phyloP scores from a whole-genome alignment of 2,113 vertebrate species.

The Tragelaphus strepsiceros region DNA sequence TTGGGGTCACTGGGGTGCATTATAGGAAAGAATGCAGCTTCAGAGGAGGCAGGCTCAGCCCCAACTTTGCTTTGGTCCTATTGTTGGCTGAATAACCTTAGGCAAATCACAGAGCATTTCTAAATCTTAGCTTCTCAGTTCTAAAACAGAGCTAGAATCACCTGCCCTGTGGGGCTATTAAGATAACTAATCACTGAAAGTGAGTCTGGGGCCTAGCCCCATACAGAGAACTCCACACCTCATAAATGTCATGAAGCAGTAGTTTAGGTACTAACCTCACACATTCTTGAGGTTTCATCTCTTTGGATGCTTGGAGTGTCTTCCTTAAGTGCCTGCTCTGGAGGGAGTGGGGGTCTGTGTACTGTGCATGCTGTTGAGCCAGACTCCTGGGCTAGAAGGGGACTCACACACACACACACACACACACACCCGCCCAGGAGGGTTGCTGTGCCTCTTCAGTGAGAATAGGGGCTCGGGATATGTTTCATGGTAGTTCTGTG shows the following conservation, averaged over 20 bases:
- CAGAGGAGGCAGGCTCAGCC: background rate
- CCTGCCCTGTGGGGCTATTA: background rate
- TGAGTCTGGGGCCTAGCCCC: background rate
- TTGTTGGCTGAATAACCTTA: background rate
- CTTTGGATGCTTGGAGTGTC: rapidly evolving
- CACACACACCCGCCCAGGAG: too few relatives aligned
- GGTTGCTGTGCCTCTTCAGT: background rate
- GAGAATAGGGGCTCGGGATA: background rate
- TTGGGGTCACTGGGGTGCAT: background rate
- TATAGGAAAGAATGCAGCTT: background rate
- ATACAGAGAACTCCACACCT: too few relatives aligned
- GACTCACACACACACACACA: too few relatives aligned
- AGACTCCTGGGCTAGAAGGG: background rate
- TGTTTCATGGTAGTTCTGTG: background rate
- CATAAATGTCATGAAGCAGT: background rate
- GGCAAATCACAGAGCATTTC: background rate
- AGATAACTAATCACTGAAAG: background rate
- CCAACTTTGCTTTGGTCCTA: background rate
- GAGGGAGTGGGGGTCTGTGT: background rate
- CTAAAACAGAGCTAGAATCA: background rate
- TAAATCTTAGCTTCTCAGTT: background rate
- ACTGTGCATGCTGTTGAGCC: background rate
- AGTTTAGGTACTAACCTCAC: background rate
- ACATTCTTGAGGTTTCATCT: background rate
- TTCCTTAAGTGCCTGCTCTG: background rate